Conservation (phyloP, 1,140 invertebrate species). For the Drosophila elegans region DNA sequence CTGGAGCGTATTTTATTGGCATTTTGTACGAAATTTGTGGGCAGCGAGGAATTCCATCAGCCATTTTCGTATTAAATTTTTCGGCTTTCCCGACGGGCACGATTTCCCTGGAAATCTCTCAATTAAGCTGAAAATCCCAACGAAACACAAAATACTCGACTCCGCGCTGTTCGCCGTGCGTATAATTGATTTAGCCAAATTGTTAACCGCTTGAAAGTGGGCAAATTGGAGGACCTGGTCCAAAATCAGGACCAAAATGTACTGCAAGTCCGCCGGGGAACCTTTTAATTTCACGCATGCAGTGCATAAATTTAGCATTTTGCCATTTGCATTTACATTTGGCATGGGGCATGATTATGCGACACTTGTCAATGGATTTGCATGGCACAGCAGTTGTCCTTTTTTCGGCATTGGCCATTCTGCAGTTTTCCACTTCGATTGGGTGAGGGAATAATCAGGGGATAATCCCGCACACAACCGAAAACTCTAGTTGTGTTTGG, state of each 20-base stretch:
- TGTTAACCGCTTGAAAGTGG: constrained; percentile 71
- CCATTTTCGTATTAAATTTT: constrained; percentile 62
- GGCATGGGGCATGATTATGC: constrained; percentile 64
- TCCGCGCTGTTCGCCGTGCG: constrained; percentile 34
- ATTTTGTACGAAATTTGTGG: constrained; percentile 74
- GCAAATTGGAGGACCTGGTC: constrained; percentile 39
- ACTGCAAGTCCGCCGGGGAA: constrained; percentile 24
- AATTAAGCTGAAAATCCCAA: constrained; percentile 58
- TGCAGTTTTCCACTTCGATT: constrained; percentile 30
- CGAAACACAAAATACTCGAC: constrained; percentile 10
- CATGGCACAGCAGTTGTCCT: constrained; percentile 30
- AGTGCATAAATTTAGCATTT: constrained; percentile 70
- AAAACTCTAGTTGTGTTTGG: neutral
- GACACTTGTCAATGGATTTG: constrained; percentile 74
- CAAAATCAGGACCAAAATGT: constrained; percentile 11
- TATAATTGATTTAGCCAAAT: constrained; percentile 80
- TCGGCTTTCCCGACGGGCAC: constrained; percentile 4
- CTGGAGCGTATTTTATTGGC: constrained; percentile 77
- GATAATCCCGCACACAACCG: neutral
- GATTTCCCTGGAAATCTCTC: constrained; percentile 54
- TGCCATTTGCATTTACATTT: constrained; percentile 53
- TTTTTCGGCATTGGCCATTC: constrained; percentile 14
- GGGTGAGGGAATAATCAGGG: constrained; percentile 17
- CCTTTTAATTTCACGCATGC: constrained; percentile 74
- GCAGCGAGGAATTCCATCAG: constrained; percentile 54